phyloP scores from a whole-genome alignment of 2,888 invertebrate genomes.

The Trichacis sp. region DNA sequence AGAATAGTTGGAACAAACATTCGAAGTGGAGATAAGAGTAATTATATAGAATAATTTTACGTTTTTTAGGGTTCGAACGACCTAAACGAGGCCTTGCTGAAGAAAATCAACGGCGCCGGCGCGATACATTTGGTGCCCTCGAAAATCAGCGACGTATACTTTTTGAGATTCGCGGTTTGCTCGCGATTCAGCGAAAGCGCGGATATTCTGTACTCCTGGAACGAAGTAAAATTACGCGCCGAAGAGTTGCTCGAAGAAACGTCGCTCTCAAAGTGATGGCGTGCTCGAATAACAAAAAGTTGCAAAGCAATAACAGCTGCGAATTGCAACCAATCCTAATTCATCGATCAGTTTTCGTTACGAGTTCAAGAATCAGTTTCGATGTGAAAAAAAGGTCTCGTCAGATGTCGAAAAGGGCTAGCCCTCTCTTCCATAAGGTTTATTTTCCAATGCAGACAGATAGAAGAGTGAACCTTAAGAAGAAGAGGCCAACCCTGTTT shows the following conservation, averaged over 20 bases:
- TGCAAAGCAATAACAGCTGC: slow-evolving; percentile 60
- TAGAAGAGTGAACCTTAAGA: too few species aligned
- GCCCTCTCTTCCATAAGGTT: too few species aligned
- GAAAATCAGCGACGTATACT: slow-evolving; percentile 85
- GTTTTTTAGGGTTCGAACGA: slow-evolving; percentile 86
- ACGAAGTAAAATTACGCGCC: slow-evolving; percentile 83
- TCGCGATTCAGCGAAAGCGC: slow-evolving; percentile 84
- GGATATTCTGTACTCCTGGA: slow-evolving; percentile 90
- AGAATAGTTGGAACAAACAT: too few species aligned
- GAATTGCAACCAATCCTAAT: slow-evolving; percentile 64
- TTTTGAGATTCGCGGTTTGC: slow-evolving; percentile 91
- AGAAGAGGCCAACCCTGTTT: too few species aligned
- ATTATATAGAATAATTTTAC: too few species aligned
- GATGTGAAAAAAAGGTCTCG: not conserved
- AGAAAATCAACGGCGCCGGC: slow-evolving; percentile 88
- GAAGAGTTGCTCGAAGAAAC: slow-evolving; percentile 74
- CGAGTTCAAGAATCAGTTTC: not conserved
- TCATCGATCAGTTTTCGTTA: slow-evolving; percentile 16
- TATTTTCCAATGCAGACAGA: too few species aligned
- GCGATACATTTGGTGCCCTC: slow-evolving; percentile 94
- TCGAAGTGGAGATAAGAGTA: too few species aligned
- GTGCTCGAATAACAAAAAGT: slow-evolving; percentile 63
- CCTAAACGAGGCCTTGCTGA: slow-evolving; percentile 83
- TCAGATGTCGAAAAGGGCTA: not conserved
- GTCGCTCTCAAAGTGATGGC: slow-evolving; percentile 67